Conservation (phyloP, 2,888 invertebrate species). For the Malachius bipustulatus region DNA sequence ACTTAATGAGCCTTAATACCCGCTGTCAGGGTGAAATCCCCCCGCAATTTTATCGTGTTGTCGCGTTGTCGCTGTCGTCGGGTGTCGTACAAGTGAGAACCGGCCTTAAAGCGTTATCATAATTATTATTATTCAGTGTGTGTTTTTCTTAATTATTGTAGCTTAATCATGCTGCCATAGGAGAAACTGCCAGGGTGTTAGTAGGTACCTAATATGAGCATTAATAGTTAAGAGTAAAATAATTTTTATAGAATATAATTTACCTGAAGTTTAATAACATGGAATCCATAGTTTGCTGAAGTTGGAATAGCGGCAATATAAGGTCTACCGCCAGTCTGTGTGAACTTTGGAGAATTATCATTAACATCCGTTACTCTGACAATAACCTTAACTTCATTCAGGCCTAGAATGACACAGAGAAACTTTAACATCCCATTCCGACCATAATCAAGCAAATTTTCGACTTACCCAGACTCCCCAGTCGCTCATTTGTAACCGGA, state of each 20-base stretch:
- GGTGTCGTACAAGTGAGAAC: no score
- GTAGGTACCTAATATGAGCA: no score
- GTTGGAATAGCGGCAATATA: constrained; percentile 74
- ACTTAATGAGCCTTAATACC: no score
- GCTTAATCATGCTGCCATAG: no score
- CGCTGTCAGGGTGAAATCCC: no score
- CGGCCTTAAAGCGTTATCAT: no score
- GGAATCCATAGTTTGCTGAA: constrained; percentile 69
- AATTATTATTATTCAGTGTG: no score
- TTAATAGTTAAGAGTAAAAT: no score
- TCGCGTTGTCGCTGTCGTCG: no score
- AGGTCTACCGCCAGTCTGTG: constrained; percentile 60
- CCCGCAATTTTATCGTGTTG: no score
- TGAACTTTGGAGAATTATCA: constrained; percentile 71
- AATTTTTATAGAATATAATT: constrained; percentile 11
- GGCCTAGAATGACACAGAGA: constrained; percentile 27
- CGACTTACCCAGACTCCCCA: constrained; percentile 54
- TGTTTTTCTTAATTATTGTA: no score
- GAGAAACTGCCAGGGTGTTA: no score
- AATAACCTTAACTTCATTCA: constrained; percentile 68
- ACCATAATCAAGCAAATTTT: not conserved
- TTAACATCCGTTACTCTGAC: constrained; percentile 69
- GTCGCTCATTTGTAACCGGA: constrained; percentile 59
- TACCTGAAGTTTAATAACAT: constrained; percentile 63
- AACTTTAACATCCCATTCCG: not conserved